Evolutionary conservation across 2,888 invertebrate genomes (phyloP).

Genomic region (Diaperis boleti): DNA sequence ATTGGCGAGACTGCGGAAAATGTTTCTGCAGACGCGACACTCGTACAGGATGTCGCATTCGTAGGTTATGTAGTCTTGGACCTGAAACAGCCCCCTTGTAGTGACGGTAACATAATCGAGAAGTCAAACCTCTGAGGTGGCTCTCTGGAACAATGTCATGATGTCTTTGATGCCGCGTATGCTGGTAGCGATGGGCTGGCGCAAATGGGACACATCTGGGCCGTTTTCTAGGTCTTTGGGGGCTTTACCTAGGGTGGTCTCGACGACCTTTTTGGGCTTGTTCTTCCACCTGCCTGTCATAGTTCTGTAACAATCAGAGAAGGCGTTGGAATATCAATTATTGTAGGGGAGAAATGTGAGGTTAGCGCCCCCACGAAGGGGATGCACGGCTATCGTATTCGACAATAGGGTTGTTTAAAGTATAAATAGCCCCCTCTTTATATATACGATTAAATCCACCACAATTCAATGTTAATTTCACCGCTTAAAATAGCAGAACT

Average conservation of each 20-base stretch:
- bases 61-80: conserved; percentile 78
- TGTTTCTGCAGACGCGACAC: conserved; percentile 86
- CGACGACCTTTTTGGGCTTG: conserved; percentile 56
- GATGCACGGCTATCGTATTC: too few relatives aligned
- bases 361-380: neutral
- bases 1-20: conserved; percentile 89
- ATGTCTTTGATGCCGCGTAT: conserved; percentile 79
- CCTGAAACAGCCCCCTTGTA: conserved; percentile 68
- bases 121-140: conserved; percentile 77
- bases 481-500: too few relatives aligned
- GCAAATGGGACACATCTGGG: conserved; percentile 65
- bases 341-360: neutral
- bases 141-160: conserved; percentile 78
- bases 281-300: conserved; percentile 52
- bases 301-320: neutral
- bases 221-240: conserved; percentile 49
- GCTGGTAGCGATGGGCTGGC: conserved; percentile 77
- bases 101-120: neutral
- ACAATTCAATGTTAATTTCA: too few relatives aligned
- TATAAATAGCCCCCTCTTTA: neutral
- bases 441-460: too few relatives aligned
- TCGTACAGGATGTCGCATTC: conserved; percentile 93
- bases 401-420: neutral
- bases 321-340: conserved; percentile 16
- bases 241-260: conserved; percentile 60